Evolutionary conservation across 2,797 vertebrate species (phyloP), one percentile per base, ranked within the genome.

Genomic region (Serranus cabrilla): DNA sequence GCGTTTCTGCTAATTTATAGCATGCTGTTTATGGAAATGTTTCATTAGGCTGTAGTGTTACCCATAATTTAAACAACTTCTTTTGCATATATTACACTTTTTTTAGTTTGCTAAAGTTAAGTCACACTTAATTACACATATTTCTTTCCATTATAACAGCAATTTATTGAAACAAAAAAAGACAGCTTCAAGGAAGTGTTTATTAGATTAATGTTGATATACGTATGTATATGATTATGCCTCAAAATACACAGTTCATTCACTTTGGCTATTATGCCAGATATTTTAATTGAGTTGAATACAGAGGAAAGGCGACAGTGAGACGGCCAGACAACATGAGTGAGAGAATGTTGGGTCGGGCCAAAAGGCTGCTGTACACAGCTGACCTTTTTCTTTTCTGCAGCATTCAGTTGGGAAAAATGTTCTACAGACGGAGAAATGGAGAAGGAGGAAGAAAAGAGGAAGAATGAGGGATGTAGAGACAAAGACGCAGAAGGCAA

Each of bases 351-450:
- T 66, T 20, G 43, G 55, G 47, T 46, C 16, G 2, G 52, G 71
- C 74, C 60, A 46, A 68, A 70, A 67, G 62, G 66, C 47, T 71
- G 54, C 2, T 8, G 43, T 17, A 63, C 40, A 61, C 0, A 16
- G 25, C 34, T 71, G 77, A 79, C 65, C 71, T 63, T 76, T 81
- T 76, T 69, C 52, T 66, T 74, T 47, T 64, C 59, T 57, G 5
- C 55, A 20, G 20, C 4, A 4, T 21, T 80, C 59, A 73, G 39
- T 46, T n/a, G 51, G 55, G 58, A 7, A 62, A n/a, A 20, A 39
- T 31, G 50, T 50, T 64, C 68, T 13, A 51, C 27, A 43, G 25
- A 49, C 14, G 11, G 5, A 75, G 31, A 46, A 50, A 54, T 2
- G 31, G 14, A 61, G 7, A 37, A 66, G 17, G 18, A 14, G 7